Base-by-base conservation (phyloP, 2,797 vertebrate genomes). In the Merluccius polli region DNA sequence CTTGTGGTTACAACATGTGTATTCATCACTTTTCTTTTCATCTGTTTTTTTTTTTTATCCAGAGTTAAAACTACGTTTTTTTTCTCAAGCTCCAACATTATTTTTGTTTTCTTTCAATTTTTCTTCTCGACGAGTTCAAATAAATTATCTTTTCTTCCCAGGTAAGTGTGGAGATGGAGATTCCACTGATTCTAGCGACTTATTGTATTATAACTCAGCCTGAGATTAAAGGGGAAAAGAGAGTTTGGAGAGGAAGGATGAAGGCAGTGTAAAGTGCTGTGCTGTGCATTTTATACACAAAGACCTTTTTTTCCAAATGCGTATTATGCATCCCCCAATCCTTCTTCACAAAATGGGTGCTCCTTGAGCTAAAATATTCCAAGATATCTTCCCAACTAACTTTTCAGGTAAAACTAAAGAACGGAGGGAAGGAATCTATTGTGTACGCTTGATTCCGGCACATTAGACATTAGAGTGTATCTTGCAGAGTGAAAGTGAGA, bases 321-420 rank as follows among this genome's bases (percentile, higher is more conserved):
- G 88, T 86, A 52, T 52, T 52, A 52, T 52, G 44, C 44, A 52
- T 76, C 83, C 80, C 81, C 67, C 77, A 81, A 85, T 90, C 89
- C 83, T 82, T 89, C 82, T 85, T 88, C 85, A 85, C 84, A 90
- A 29, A 90, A 89, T 83, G 88, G 83, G 75, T 88, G 88, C 89
- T 91, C 90, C 90, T 91, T 90, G 89, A 92, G 90, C 85, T 41
- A 89, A 90, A 88, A 87, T 86, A 90, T 90, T 91, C 83, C 76
- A 73, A 87, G 83, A 89, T 88, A 87, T 88, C 84, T 87, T 83
- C 79, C 78, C 77, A 88, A 85, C 87, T 88, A 89, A 90, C 86
- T 90, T 91, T 89, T 88, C 75, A 86, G 86, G 85, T 85, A 82
- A 84, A 91, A 90, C 71, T 2, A 52, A 82, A 86, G 88, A 89